Percentiles rank a stretch among this genome's conserved stretches.
Evolutionary conservation across 2,113 vertebrate genomes (phyloP).

Genomic region (Bubo scandiacus): DNA sequence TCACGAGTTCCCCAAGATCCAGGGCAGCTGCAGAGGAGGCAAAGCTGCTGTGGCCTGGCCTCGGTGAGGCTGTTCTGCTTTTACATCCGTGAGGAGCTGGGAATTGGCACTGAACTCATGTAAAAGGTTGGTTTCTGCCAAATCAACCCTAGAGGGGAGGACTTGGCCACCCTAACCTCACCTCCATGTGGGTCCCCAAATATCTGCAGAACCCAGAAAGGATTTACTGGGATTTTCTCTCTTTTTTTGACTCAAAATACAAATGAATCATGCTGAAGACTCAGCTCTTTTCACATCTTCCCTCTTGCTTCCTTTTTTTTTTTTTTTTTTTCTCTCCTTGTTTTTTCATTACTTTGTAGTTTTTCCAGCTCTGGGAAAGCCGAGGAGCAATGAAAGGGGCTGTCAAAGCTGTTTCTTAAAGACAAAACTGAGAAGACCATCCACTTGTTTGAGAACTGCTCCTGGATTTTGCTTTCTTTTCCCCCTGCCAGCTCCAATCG

Average conservation of each 20-base stretch:
- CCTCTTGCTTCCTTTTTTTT: too few species aligned
- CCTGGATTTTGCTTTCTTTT: not conserved
- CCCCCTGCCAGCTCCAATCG: not conserved
- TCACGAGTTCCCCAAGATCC: fast-evolving
- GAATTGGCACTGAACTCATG: not conserved
- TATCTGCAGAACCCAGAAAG: not conserved
- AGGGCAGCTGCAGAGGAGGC: not conserved
- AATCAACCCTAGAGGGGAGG: not conserved
- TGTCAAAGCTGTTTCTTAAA: not conserved
- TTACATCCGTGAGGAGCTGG: not conserved
- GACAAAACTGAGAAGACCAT: not conserved
- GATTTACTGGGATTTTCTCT: not conserved
- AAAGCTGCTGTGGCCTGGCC: not conserved
- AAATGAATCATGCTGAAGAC: not conserved
- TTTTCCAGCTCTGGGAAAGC: not conserved
- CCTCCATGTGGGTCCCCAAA: not conserved
- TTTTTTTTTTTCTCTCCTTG: not conserved
- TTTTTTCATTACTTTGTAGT: not conserved
- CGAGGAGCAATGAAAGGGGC: not conserved
- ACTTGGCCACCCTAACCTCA: not conserved
- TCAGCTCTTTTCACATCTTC: not conserved
- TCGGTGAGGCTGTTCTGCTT: fast-evolving
- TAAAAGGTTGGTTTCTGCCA: not conserved
- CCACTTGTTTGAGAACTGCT: not conserved
- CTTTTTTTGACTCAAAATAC: not conserved